These are phyloP conservation scores for Alectura lathami DNA, from an alignment of 2,113 vertebrate genomes.

Conservation along the genomic window DNA sequence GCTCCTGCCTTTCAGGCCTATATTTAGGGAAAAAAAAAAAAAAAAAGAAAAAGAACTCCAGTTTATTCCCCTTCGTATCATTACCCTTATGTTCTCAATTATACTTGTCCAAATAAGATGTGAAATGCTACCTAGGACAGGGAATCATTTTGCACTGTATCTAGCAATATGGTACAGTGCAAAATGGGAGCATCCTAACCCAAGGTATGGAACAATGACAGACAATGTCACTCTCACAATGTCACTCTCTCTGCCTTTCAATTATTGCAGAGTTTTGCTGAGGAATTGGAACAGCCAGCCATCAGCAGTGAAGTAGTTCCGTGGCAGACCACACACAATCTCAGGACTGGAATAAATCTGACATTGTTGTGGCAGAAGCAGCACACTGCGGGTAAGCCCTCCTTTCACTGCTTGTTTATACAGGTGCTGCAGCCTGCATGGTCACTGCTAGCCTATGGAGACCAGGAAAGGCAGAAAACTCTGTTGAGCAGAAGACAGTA, in stretches of 20 bases:
- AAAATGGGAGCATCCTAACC: neutral
- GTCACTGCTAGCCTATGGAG: neutral
- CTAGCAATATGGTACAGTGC: neutral
- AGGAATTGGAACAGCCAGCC: neutral
- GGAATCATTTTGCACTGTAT: neutral
- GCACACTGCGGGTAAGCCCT: rapidly evolving
- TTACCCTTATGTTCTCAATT: neutral
- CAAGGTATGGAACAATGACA: neutral
- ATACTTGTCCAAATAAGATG: neutral
- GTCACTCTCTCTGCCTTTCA: neutral
- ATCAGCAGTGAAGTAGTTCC: neutral
- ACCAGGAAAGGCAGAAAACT: neutral
- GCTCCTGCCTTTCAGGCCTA: neutral
- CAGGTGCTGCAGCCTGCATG: neutral
- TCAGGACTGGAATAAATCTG: neutral
- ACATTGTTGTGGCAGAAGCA: neutral
- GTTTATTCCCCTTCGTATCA: neutral
- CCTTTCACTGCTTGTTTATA: neutral
- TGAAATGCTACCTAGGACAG: neutral
- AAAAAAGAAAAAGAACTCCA: neutral
- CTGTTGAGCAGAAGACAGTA: neutral
- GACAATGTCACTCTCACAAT: neutral
- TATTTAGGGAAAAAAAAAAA: neutral
- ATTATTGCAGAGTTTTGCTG: neutral
- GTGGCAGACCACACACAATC: neutral